Conservation (phyloP, 2,888 invertebrate genomes). For the Macrosiphum euphorbiae region DNA sequence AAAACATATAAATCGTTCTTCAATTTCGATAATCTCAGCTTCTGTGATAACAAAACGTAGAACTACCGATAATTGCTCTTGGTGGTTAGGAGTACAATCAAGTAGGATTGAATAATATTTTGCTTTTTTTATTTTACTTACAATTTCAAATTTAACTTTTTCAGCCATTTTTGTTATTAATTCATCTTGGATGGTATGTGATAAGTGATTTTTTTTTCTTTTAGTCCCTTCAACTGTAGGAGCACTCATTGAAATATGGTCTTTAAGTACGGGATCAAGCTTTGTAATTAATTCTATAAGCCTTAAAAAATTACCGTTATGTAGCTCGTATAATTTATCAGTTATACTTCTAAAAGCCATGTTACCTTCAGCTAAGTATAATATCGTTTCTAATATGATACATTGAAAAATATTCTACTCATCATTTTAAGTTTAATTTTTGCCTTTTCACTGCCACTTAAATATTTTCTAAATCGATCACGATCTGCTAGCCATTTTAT, state of each 20-base stretch:
- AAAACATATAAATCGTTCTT: too few species aligned
- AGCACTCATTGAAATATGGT: constrained; percentile 21
- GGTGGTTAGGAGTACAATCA: too few species aligned
- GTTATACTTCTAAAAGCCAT: neutral
- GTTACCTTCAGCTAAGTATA: neutral
- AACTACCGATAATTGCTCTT: too few species aligned
- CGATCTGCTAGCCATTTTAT: constrained; percentile 20
- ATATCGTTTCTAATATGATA: constrained; percentile 1
- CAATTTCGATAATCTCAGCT: too few species aligned
- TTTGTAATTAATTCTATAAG: constrained; percentile 20
- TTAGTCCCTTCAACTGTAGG: too few species aligned
- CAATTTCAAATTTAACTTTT: too few species aligned
- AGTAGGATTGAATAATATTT: too few species aligned
- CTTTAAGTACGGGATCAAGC: constrained; percentile 11
- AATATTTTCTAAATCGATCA: constrained; percentile 8
- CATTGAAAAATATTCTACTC: constrained; percentile 22
- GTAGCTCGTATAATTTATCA: constrained; percentile 13
- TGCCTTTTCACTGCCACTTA: constrained; percentile 21
- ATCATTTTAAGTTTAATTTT: constrained; percentile 28
- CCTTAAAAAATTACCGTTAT: constrained; percentile 37
- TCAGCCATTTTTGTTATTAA: too few species aligned
- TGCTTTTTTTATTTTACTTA: too few species aligned
- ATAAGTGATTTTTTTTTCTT: too few species aligned
- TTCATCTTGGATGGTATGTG: too few species aligned
- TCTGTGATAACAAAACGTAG: too few species aligned